Conservation (phyloP, 2,113 vertebrate genomes). For the Pachypanchax playfairii region DNA sequence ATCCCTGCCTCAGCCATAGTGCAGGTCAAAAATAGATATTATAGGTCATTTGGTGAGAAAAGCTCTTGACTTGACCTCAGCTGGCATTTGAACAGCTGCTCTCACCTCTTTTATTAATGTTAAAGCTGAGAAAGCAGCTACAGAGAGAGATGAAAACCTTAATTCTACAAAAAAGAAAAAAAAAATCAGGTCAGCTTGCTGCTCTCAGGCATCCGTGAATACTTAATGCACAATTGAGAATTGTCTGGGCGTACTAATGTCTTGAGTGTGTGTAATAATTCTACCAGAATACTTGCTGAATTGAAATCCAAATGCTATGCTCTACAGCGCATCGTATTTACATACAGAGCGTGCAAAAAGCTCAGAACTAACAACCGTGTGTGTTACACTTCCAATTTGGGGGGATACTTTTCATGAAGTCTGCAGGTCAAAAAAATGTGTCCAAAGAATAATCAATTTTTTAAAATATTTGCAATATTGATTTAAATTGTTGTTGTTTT, state of each 20-base stretch:
- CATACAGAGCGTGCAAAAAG: slow-evolving; percentile 3
- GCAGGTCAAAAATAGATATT: slow-evolving; percentile 33
- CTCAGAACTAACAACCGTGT: not conserved
- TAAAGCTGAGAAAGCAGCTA: slow-evolving; percentile 8
- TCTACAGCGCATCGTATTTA: slow-evolving; percentile 8
- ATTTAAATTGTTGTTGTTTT: slow-evolving; percentile 2
- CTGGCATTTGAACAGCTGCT: slow-evolving; percentile 12
- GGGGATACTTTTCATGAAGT: not conserved
- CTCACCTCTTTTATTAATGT: slow-evolving; percentile 29
- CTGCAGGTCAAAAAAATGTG: slow-evolving; percentile 8
- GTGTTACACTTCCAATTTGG: not conserved
- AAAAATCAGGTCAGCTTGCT: slow-evolving; percentile 9
- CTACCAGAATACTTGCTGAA: not conserved
- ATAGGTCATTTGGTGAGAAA: slow-evolving; percentile 47
- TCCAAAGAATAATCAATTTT: too few species aligned
- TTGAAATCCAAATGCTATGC: not conserved
- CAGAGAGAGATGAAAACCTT: slow-evolving; percentile 10
- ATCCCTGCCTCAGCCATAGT: not conserved
- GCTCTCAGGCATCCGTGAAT: slow-evolving; percentile 31
- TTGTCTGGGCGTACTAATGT: slow-evolving; percentile 12
- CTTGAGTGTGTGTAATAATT: slow-evolving; percentile 20
- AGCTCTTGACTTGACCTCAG: slow-evolving; percentile 20
- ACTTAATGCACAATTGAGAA: slow-evolving; percentile 15
- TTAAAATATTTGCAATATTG: not conserved
- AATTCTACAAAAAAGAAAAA: slow-evolving; percentile 18